Evolutionary conservation across 2,888 invertebrate species (phyloP).

Genomic region (Tineola bisselliella): DNA sequence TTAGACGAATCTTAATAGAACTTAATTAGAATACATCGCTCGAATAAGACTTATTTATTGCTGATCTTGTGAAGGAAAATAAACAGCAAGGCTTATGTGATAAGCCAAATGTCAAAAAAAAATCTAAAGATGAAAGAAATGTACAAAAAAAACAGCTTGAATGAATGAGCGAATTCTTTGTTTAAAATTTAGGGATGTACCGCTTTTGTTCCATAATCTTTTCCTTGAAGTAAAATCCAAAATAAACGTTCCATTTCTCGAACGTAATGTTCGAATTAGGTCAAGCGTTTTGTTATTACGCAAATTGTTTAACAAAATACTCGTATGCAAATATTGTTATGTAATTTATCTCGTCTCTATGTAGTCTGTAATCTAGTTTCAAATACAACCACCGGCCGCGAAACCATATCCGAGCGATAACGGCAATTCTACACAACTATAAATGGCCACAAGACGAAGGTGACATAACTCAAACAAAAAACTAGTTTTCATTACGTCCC

Average conservation of each 20-base stretch:
- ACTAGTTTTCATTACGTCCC: background rate
- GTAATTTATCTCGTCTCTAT: background rate
- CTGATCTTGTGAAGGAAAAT: too few species aligned
- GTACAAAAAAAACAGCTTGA: too few species aligned
- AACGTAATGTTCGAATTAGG: slow-evolving; percentile 2
- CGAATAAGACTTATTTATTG: too few species aligned
- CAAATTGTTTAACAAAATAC: background rate
- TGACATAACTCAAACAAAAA: slow-evolving; percentile 7
- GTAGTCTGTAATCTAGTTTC: background rate
- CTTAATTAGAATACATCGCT: too few species aligned
- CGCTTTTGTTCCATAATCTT: too few species aligned
- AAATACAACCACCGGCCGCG: background rate
- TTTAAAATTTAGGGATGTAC: too few species aligned
- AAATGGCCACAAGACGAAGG: background rate
- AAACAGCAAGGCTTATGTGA: too few species aligned
- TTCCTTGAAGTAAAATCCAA: too few species aligned
- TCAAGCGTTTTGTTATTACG: slow-evolving; percentile 10
- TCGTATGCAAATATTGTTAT: background rate
- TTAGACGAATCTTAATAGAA: too few species aligned
- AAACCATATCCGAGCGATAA: slow-evolving; percentile 10
- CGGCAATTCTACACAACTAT: slow-evolving; percentile 7
- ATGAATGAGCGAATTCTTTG: too few species aligned
- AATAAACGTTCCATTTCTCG: background rate
- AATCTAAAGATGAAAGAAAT: too few species aligned
- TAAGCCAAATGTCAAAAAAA: too few species aligned